Percentiles rank a stretch among this genome's conserved stretches.
Evolutionary conservation across 2,888 invertebrate species (phyloP).

Genomic region (Pollenia angustigena): DNA sequence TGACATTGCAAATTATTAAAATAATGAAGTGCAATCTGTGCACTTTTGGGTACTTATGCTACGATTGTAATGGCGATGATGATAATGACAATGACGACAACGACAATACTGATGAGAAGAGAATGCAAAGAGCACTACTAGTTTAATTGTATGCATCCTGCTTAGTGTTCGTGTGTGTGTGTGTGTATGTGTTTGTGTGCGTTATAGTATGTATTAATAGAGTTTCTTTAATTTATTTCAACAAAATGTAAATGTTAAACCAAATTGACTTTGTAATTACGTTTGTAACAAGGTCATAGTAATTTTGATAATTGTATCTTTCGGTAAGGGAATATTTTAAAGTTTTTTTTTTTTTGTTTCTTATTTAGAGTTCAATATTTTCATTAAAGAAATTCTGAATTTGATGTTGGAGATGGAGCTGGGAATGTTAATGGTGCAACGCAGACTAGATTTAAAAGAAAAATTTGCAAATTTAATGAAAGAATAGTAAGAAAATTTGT

Average conservation of each 20-base stretch:
- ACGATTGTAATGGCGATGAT: conserved; percentile 10
- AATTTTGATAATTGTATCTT: conserved; percentile 40
- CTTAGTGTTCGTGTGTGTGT: background rate
- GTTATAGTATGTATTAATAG: background rate
- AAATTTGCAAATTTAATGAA: too few species aligned
- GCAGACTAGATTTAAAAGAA: too few species aligned
- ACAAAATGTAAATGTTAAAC: conserved; percentile 51
- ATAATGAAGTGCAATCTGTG: conserved; percentile 72
- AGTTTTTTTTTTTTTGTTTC: background rate
- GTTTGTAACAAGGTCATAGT: conserved; percentile 65
- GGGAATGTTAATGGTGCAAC: too few species aligned
- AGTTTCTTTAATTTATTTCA: conserved; percentile 41
- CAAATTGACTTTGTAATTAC: conserved; percentile 67
- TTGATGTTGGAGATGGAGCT: too few species aligned
- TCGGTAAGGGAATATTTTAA: conserved; percentile 6
- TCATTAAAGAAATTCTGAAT: background rate
- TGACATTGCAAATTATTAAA: conserved; percentile 71
- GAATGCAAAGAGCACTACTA: conserved; percentile 26
- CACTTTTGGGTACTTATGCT: conserved; percentile 53
- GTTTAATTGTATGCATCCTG: conserved; percentile 6
- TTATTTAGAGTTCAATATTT: background rate
- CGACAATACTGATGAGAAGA: conserved; percentile 29
- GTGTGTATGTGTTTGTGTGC: background rate
- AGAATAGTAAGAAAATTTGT: too few species aligned
- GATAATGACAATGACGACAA: conserved; percentile 23